A percentile compares a stretch with the other conserved stretches of the same genome.
Conservation (phyloP, 2,113 vertebrate genomes). For the Stigmatopora nigra region DNA sequence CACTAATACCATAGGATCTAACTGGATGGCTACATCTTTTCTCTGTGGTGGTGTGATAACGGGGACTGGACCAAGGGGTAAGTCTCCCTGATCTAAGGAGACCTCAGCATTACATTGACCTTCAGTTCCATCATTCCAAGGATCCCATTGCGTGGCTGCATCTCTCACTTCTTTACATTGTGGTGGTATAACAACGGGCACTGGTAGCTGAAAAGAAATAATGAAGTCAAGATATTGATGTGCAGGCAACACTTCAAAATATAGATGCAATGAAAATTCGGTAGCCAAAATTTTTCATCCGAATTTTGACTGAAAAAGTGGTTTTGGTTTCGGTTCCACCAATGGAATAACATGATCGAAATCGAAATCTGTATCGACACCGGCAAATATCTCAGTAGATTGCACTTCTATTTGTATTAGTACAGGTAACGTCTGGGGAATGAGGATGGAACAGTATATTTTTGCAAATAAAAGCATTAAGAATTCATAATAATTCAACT, state of each 20-base stretch:
- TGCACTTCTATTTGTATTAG: no score
- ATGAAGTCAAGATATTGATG: background rate
- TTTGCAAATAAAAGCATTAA: no score
- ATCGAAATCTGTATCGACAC: no score
- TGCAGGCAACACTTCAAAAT: background rate
- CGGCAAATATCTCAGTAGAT: no score
- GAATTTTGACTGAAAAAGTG: no score
- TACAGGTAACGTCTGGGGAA: no score
- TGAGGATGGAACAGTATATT: no score
- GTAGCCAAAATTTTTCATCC: no score
- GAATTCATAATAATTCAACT: no score
- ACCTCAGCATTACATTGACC: background rate
- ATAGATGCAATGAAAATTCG: no score
- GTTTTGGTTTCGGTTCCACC: no score
- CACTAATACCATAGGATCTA: background rate
- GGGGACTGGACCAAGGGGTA: constrained; percentile 76
- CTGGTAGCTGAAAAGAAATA: constrained; percentile 74
- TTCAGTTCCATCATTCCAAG: background rate
- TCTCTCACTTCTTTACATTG: background rate
- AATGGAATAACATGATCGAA: no score
- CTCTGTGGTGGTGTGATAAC: constrained; percentile 67
- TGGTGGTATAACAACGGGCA: constrained; percentile 78
- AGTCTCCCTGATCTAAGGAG: background rate
- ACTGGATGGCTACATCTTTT: constrained; percentile 1
- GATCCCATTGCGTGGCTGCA: background rate